Base-by-base conservation (phyloP, 1,140 invertebrate species). In the Trachymyrmex cornetzi region DNA sequence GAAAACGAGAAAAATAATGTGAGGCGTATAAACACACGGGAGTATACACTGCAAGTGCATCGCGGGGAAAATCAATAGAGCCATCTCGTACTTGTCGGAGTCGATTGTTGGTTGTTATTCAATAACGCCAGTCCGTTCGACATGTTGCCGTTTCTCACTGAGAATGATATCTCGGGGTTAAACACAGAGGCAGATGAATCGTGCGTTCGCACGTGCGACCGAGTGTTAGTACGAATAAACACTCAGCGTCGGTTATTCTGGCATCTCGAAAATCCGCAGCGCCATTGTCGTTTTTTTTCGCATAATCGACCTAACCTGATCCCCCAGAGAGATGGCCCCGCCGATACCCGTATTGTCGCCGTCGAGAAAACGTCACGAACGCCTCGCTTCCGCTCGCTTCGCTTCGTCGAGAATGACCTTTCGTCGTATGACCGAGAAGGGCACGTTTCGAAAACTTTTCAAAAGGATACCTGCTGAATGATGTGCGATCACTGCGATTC, bases 41-140 rank as follows among this genome's bases (percentile, higher is more conserved):
- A 0, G 22, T 24, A 69, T 22, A 7, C 3, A 14, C 1, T 12
- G 24, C 77, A 38, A 61, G 69, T 30, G 22, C 48, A 34, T 24
- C 24, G 12, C 61, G 48, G 6, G 44, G 66, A 88, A 75, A 86
- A 88, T 87, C 61, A 74, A 81, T 74, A 75, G 59, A 71, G 82
- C 24, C 55, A 24, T 86, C 55, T 72, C 87, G 44, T 82, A 92
- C 91, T 88, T 81, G 86, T 87, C 66, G 85, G 84, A 64, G 74
- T 57, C 38, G 63, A 87, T 50, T 74, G 67, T 48, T 88, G 77
- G 64, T 72, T 85, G 77, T 77, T 91, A 64, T 64, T 89, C 22
- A 85, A n/a, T 22, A 90, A 30, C 30, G 88, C 75, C 53, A 91
- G 30, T 14, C 91, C 91, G 79, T 89, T 92, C 12, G 89, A 92